phyloP scores from a whole-genome alignment of 1,140 invertebrate species.

The Mya arenaria region DNA sequence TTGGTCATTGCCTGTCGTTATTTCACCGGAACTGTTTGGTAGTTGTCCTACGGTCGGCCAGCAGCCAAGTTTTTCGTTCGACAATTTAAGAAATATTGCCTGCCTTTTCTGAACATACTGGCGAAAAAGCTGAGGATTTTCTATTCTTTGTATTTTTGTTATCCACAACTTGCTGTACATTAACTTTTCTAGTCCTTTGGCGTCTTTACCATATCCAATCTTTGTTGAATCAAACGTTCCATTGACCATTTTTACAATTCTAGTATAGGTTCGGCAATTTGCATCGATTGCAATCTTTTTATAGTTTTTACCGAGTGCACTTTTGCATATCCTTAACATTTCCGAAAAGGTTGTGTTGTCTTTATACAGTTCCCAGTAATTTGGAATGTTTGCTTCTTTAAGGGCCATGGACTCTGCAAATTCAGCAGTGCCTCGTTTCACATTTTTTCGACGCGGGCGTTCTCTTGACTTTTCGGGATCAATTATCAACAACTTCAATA shows the following conservation, averaged over 20 bases:
- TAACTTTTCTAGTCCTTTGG: background rate
- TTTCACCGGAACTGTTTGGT: background rate
- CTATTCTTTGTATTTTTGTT: conserved; percentile 32
- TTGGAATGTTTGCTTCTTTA: conserved; percentile 4
- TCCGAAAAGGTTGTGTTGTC: background rate
- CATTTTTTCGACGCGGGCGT: background rate
- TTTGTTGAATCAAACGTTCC: background rate
- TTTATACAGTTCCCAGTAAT: conserved; percentile 28
- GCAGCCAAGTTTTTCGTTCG: background rate
- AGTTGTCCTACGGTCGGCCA: conserved; percentile 2
- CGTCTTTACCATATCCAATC: conserved; percentile 33
- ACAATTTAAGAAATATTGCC: background rate
- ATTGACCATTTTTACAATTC: background rate
- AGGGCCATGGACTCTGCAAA: background rate
- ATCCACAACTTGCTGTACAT: background rate
- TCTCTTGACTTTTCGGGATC: background rate
- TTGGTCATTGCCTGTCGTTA: background rate
- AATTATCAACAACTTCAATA: conserved; percentile 11
- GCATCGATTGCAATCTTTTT: background rate
- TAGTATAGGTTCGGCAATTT: background rate
- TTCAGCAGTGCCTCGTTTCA: conserved; percentile 11
- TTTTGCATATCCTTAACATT: background rate
- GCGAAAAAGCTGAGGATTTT: conserved; percentile 32
- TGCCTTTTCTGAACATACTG: conserved; percentile 6
- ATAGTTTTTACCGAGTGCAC: background rate